phyloP scores from a whole-genome alignment of 2,113 vertebrate genomes.

The Cephalopholis sonnerati region DNA sequence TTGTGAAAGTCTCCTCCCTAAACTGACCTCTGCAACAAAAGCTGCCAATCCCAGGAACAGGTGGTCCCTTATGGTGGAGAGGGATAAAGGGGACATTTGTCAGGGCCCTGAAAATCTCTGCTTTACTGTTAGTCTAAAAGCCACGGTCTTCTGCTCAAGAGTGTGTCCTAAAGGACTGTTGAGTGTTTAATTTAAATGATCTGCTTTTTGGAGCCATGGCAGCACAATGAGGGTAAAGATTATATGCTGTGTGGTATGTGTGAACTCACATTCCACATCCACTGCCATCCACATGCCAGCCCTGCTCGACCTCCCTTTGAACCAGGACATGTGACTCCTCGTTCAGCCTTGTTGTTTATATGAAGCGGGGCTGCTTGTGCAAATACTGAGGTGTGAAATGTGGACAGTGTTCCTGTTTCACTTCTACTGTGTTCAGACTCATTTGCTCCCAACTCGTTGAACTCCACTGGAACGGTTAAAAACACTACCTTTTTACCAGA shows the following conservation, averaged over 20 bases:
- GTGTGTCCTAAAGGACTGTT: neutral
- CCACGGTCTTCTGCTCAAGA: neutral
- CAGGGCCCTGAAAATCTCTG: slow-evolving; percentile 60
- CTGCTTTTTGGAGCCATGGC: neutral
- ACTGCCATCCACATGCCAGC: slow-evolving; percentile 69
- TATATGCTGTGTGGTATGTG: slow-evolving; percentile 28
- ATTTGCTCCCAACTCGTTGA: fast-evolving
- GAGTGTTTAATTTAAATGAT: slow-evolving; percentile 9
- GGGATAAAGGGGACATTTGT: slow-evolving; percentile 84
- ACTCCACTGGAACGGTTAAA: slow-evolving; percentile 11
- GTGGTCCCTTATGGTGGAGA: slow-evolving; percentile 80
- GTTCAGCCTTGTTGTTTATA: slow-evolving; percentile 41
- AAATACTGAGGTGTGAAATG: neutral
- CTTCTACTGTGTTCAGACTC: no score
- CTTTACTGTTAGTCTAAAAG: slow-evolving; percentile 45
- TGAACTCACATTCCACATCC: slow-evolving; percentile 69
- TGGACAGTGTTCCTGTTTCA: neutral
- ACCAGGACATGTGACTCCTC: slow-evolving; percentile 80
- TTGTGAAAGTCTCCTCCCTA: slow-evolving; percentile 77
- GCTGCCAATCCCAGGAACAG: slow-evolving; percentile 84
- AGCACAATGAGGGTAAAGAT: slow-evolving; percentile 17
- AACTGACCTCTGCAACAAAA: slow-evolving; percentile 83
- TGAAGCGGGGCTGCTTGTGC: neutral
- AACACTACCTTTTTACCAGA: slow-evolving; percentile 43
- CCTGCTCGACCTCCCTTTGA: slow-evolving; percentile 77